Base-by-base conservation (phyloP, 2,113 vertebrate species). In the Dipodomys ordii region DNA sequence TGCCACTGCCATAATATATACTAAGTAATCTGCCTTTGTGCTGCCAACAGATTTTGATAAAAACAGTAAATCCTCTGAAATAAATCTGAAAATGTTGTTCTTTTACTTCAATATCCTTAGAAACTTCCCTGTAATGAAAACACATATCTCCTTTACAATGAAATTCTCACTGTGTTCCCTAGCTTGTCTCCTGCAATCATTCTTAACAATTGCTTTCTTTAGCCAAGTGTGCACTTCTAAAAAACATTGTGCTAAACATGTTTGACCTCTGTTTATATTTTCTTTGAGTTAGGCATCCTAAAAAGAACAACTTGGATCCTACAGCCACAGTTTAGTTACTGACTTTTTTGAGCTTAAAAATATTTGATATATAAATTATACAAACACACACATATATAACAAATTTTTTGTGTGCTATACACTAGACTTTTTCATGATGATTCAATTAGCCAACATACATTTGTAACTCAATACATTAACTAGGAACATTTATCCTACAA, bases 71-170 rank as follows among this genome's bases (percentile, higher is more conserved):
- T 85, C 18, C 53, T 49, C 30, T 53, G 32, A 95, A 96, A 77
- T 71, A 81, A 60, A 93, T 49, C 28, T 93, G 64, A 84, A 94
- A 93, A 88, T 93, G 6, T 82, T 57, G 53, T 69, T 85, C 27
- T 19, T 64, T 76, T 84, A 32, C 49, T 84, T 88, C 35, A 87
- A 90, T 80, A 83, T 74, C 62, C 87, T 79, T 69, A 27, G 53
- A 90, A 83, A 64, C 6, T 76, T 80, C 25, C 25, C 22, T 19
- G 2, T 2, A 10, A 73, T 11, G 80, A 86, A 83, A 18, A 67
- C 15, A 69, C 49, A 28, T 2, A 71, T 25, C 49, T 82, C 4
- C 64, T 88, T 64, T 83, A 86, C 30, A 93, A 35, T 79, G 64
- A 69, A 60, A 89, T 32, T 68, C 22, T 25, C 3, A 4, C 39